Percentiles rank a stretch among this genome's conserved stretches.
These are phyloP conservation scores for Synodontis membranacea DNA, from an alignment of 2,113 vertebrate genomes.

Conservation along the genomic window DNA sequence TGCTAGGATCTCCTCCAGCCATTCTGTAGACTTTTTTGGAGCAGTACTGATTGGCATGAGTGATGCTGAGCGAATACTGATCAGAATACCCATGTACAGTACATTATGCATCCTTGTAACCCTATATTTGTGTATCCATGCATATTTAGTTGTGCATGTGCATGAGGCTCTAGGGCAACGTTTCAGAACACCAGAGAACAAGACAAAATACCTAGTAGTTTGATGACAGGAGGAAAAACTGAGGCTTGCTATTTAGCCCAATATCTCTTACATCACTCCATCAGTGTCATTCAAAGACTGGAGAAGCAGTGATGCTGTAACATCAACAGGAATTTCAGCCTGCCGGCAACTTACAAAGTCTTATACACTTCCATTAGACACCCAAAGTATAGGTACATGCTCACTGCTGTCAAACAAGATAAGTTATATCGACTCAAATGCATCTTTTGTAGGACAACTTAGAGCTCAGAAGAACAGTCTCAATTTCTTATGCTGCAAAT, in stretches of 20 bases:
- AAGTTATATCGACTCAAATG: neutral
- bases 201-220: neutral
- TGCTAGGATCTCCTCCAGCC: neutral
- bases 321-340: neutral
- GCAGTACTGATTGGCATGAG: too few species aligned
- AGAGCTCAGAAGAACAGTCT: neutral
- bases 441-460: neutral
- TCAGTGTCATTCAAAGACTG: neutral
- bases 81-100: too few species aligned
- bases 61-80: neutral
- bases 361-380: neutral
- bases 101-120: too few species aligned
- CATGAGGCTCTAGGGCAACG: neutral
- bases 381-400: neutral
- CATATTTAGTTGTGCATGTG: neutral
- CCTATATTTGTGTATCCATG: too few species aligned
- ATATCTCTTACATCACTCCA: neutral
- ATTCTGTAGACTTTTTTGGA: neutral
- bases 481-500: neutral
- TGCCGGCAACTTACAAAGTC: neutral
- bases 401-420: neutral
- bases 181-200: neutral
- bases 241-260: neutral
- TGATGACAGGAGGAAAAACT: conserved; percentile 5
- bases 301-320: neutral